These are phyloP conservation scores for Latrodectus geometricus DNA, from an alignment of 1,140 invertebrate species.

Conservation along the genomic window DNA sequence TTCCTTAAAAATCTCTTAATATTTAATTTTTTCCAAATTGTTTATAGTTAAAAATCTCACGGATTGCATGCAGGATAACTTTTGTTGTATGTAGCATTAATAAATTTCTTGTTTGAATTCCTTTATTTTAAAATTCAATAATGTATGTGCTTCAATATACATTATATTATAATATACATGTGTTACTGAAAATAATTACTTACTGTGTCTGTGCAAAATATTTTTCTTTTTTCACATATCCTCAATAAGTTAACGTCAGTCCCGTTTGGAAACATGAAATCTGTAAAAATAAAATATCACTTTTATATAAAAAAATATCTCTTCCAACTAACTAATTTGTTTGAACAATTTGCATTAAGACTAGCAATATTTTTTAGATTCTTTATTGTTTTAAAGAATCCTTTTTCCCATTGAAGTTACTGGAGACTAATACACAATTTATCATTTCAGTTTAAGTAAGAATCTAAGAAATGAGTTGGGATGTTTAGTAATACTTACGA, in stretches of 20 bases:
- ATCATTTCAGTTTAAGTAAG: background rate
- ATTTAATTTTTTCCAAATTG: too few relatives aligned
- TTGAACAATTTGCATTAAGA: too few relatives aligned
- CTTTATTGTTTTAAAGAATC: background rate
- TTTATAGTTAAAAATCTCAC: too few relatives aligned
- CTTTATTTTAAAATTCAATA: too few relatives aligned
- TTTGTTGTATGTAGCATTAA: too few relatives aligned
- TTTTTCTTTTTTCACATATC: constrained; percentile 85
- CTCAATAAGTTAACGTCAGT: constrained; percentile 83
- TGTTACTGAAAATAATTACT: constrained; percentile 24
- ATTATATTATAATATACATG: background rate
- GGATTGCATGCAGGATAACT: too few relatives aligned
- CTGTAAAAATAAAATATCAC: constrained; percentile 9
- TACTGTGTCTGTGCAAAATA: constrained; percentile 90
- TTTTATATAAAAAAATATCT: background rate
- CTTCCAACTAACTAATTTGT: too few relatives aligned
- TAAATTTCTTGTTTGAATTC: too few relatives aligned
- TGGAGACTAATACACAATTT: too few relatives aligned
- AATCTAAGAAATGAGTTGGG: background rate
- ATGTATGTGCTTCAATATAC: background rate
- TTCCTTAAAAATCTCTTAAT: too few relatives aligned
- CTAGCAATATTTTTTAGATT: too few relatives aligned
- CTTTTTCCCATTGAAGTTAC: too few relatives aligned
- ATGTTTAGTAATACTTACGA: constrained; percentile 67
- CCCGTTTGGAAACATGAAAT: constrained; percentile 79